phyloP scores from a whole-genome alignment of 1,140 invertebrate genomes.

The Adoxophyes honmai region DNA sequence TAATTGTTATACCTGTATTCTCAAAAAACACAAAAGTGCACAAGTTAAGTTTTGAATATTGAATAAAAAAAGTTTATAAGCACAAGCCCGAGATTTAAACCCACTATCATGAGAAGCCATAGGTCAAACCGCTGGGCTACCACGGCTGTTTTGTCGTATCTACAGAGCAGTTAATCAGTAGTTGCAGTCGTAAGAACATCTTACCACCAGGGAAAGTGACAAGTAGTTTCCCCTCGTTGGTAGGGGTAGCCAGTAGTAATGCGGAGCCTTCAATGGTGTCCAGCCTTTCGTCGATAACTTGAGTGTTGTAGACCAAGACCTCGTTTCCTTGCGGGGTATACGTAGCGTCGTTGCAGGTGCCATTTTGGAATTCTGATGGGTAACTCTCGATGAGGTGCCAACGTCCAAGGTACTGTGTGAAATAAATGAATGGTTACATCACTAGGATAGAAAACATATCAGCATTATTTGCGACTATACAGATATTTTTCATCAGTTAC shows the following conservation, averaged over 20 bases:
- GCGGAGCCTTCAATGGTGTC: slow-evolving; percentile 37
- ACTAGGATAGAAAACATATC: too few species aligned
- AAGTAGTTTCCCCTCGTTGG: slow-evolving; percentile 34
- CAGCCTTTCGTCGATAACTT: slow-evolving; percentile 41
- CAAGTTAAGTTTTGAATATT: too few species aligned
- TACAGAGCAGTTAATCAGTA: too few species aligned
- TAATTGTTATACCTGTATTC: too few species aligned
- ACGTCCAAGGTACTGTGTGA: slow-evolving; percentile 45
- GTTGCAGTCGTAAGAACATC: too few species aligned
- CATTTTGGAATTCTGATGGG: slow-evolving; percentile 37
- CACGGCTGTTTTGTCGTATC: too few species aligned
- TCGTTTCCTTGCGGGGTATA: slow-evolving; percentile 26
- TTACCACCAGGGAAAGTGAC: slow-evolving; percentile 46
- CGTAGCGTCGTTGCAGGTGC: slow-evolving; percentile 42
- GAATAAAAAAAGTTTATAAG: too few species aligned
- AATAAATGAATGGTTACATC: not conserved
- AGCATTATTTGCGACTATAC: not conserved
- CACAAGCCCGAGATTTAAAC: too few species aligned
- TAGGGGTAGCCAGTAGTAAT: slow-evolving; percentile 21
- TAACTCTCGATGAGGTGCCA: slow-evolving; percentile 58
- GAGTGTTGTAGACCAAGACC: slow-evolving; percentile 42
- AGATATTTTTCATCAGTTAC: too few species aligned
- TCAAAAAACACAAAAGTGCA: too few species aligned
- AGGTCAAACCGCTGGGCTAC: too few species aligned
- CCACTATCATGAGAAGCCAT: too few species aligned